Conservation (phyloP, 2,797 vertebrate species). For the Rhynchotus rufescens region DNA sequence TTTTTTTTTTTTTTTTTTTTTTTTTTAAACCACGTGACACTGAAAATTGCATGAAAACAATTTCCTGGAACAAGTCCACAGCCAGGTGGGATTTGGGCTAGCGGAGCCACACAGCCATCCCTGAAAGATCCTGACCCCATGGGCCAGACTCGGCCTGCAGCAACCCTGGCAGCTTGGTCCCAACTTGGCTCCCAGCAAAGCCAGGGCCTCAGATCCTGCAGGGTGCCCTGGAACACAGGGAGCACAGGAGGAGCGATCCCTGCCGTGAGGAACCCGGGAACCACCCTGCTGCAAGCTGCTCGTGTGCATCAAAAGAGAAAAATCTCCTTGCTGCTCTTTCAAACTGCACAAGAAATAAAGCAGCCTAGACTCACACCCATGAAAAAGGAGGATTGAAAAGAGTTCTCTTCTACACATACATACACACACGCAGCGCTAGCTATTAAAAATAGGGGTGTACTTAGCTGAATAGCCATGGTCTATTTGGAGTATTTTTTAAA, state of each 20-base stretch:
- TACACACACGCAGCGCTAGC: neutral
- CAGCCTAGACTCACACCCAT: neutral
- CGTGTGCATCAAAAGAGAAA: neutral
- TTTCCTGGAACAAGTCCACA: neutral
- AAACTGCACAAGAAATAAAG: neutral
- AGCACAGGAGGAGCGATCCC: neutral
- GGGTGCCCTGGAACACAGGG: neutral
- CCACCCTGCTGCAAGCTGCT: neutral
- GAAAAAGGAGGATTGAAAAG: neutral
- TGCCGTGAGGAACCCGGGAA: neutral
- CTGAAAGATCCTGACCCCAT: neutral
- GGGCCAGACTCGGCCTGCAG: neutral
- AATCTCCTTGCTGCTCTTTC: neutral
- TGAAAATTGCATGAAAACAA: neutral
- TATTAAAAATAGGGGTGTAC: constrained; percentile 52
- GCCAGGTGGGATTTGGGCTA: neutral
- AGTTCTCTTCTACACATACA: neutral
- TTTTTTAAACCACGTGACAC: neutral
- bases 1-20: no score
- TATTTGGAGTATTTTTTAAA: constrained; percentile 50
- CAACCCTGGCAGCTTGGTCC: rapidly evolving
- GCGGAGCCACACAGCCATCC: neutral
- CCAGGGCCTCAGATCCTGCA: rapidly evolving
- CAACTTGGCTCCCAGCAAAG: neutral
- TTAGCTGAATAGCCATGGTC: constrained; percentile 42